Base-by-base conservation (phyloP, 1,140 invertebrate genomes). In the Leptonema lineaticorne region DNA sequence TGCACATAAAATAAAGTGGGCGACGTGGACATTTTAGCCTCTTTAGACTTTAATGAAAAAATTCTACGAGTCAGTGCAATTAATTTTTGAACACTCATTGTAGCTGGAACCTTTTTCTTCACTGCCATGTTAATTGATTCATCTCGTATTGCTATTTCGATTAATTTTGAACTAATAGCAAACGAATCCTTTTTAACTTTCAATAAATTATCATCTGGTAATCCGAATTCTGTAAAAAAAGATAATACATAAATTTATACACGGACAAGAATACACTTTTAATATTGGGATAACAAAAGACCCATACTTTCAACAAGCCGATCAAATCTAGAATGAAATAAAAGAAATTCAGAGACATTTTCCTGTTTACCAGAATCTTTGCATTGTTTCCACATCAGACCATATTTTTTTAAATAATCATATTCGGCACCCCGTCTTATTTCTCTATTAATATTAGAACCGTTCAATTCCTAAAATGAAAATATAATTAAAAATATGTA, bases 321-420 rank as follows among this genome's bases (percentile, higher is more conserved):
- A 28, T 84, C 78, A 78, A 91, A 95, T 58, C 91, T 82, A 66
- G 91, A 90, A 83, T 96, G 91, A 73, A 88, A 83, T 30, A 79
- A 73, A 26, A 87, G 76, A 76, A 95, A 96, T 33, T 86, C 80
- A 3, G 75, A 74, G 69, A 80, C 82, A 9, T 79, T 75, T 33
- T 79, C 75, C 1, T 78, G 75, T 0, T 75, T 56, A 74, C 84
- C 77, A 29, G 75, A 81, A 73, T 83, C 84, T 7, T 79, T 84
- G 16, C 77, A 73, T 72, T 84, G 79, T 37, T 89, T 79, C 92
- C 92, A 95, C 59, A 89, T 85, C 20, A 84, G 78, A 0, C 89
- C 88, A 81, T 89, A 90, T 20, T 88, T 85, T 80, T 95, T 95
- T 74, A 95, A 79, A 76, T 95, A 95, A 80, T 95, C 93, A 67